phyloP scores from a whole-genome alignment of 2,797 vertebrate species.

The Limnodromus scolopaceus region DNA sequence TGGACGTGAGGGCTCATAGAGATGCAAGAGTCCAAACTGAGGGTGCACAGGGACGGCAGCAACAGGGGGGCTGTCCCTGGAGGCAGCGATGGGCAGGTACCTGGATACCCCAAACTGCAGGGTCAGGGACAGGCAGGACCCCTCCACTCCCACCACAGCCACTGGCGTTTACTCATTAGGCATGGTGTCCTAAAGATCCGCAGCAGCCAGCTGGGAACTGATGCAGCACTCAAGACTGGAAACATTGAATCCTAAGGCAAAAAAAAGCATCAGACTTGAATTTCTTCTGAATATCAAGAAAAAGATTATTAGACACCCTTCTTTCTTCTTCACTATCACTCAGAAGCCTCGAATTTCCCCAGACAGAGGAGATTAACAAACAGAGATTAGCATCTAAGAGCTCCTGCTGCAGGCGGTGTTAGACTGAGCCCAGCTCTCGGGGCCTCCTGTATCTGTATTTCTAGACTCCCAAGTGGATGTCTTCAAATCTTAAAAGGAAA shows the following conservation, averaged over 20 bases:
- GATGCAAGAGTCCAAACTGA: not conserved
- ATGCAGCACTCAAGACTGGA: not conserved
- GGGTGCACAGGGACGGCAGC: not conserved
- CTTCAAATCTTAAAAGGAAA: not conserved
- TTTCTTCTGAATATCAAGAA: not conserved
- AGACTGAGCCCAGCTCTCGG: not conserved
- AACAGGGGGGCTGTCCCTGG: accelerated
- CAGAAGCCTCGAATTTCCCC: not conserved
- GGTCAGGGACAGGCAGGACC: accelerated
- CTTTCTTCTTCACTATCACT: not conserved
- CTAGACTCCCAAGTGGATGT: not conserved
- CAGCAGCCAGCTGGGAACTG: not conserved
- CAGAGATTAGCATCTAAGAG: not conserved
- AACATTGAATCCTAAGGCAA: not conserved
- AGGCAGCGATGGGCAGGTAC: not conserved
- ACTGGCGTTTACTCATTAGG: not conserved
- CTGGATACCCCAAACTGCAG: not conserved
- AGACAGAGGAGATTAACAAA: not conserved
- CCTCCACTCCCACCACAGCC: not conserved
- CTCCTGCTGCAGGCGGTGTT: not conserved
- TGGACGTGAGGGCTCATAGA: not conserved
- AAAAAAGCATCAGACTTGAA: not conserved
- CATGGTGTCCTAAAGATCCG: not conserved
- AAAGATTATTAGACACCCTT: not conserved
- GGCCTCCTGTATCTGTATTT: not conserved